Evolutionary conservation across 2,888 invertebrate genomes (phyloP).

Genomic region (Drosophila bunnanda): DNA sequence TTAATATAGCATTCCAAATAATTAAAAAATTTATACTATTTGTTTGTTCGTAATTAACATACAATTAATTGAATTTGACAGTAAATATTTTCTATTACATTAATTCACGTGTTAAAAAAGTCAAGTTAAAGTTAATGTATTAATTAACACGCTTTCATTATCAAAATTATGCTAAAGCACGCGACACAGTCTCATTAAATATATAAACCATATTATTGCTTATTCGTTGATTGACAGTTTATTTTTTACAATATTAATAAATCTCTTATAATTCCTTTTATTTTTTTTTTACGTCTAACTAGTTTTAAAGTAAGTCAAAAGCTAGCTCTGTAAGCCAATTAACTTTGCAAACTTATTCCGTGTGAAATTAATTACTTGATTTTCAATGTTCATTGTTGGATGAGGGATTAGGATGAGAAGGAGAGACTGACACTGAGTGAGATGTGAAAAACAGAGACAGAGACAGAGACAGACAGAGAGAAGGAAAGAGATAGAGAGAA

Average conservation of each 20-base stretch:
- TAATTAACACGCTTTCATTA: not conserved
- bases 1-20: too few species aligned
- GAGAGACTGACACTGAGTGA: not conserved
- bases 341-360: constrained; percentile 74
- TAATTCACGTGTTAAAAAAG: too few species aligned
- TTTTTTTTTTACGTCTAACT: constrained; percentile 2
- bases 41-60: too few species aligned
- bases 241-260: not conserved
- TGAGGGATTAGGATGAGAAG: not conserved
- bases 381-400: constrained; percentile 50
- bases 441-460: not conserved
- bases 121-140: not conserved
- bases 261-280: not conserved
- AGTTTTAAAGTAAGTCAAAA: constrained; percentile 54
- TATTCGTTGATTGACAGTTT: not conserved
- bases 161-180: too few species aligned
- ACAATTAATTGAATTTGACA: too few species aligned
- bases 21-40: too few species aligned
- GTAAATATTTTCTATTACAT: too few species aligned
- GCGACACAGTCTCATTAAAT: too few species aligned
- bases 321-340: constrained; percentile 69
- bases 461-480: not conserved
- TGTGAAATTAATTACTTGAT: constrained; percentile 75
- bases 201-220: not conserved
- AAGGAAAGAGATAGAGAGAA: not conserved